Evolutionary conservation across 2,888 invertebrate genomes (phyloP), one percentile per base, ranked within the genome.

Genomic region (Drosophila multiciliata): DNA sequence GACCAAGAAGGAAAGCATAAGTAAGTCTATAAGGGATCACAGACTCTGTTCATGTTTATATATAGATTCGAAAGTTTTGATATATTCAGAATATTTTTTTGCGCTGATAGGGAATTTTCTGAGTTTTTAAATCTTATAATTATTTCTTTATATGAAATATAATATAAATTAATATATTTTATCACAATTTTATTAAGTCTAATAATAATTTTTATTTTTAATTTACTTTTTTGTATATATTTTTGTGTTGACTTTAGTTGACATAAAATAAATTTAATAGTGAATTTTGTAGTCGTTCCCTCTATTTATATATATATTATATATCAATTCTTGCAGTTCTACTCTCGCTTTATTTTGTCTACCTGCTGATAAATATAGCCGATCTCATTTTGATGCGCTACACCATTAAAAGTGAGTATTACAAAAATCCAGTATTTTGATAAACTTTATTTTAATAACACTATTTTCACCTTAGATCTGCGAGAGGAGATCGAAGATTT

Each of bases 401-500:
- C 3, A 63, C 71, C n/a, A 67, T 82, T 2, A 69, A 26, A 32
- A 66, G 88, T 85, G 48, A 82, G 85, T 75, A 36, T 20, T 7
- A 17, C 32, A 9, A 7, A 11, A 23, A 11, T 8, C 8, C 1
- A 45, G 0, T 3, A 8, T 23, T 23, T 23, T 15, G 15, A n/a
- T 3, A 23, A 7, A 6, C 7, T 32, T 12, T 0, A 12, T n/a
- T 12, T 36, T 15, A 17, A 20, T 26, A 23, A 9, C 15, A 12
- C 5, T 0, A 7, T 12, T 1, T 35, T 12, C 5, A 7, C n/a
- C 12, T 8, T 42, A 75, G 80, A 55, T 0, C 23, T 61, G 15
- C 49, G n/a, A 11, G 1, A 0, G 15, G 62, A 77, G 29, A 77
- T 75, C 5, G 12, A 20, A 0, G 17, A 3, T 1, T 8, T 73